Base-by-base conservation (phyloP, 2,797 vertebrate genomes). In the Loriculus beryllinus region DNA sequence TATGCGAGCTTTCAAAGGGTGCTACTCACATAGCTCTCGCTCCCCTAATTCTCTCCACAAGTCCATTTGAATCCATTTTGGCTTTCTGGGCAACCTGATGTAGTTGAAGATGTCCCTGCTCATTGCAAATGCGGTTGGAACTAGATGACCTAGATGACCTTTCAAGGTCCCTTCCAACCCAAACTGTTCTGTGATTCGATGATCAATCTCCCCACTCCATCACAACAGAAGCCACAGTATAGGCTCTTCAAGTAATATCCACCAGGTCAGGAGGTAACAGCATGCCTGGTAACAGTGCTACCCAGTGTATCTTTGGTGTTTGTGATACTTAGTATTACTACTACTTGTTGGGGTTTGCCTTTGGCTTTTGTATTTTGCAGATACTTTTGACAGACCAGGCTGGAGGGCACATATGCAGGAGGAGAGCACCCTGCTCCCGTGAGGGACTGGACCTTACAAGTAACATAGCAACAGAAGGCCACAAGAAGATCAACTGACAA, bases 171-270 rank as follows among this genome's bases (percentile, higher is more conserved):
- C 54, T 57, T 57, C 14, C 22, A 11, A 16, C 54, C 14, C 54
- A 35, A 35, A 35, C 54, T 35, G 33, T 57, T 57, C 22, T 25
- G n/a, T 16, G 54, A 57, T 57, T 57, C 7, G 2, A 57, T 25
- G n/a, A 57, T 57, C 54, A 33, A 10, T 10, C 57, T 76, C 35
- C 51, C 18, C 1, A 28, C 33, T n/a, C 37, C 18, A 2, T 15
- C 26, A 2, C 72, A 4, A 4, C 18, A 14, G 23, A 17, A 20
- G 39, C 43, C 70, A 3, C 4, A 1, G 42, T 1, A 4, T 21
- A 10, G 45, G 26, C 65, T 19, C 60, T 6, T 9, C 80, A 5
- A 2, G 56, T 3, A 12, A 7, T 6, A 11, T 2, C 23, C 23
- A 19, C 23, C 17, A 19, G 29, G 47, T 35, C 33, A 52, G 65